These are phyloP conservation scores for Pristionchus japonicus DNA, from an alignment of 2,888 invertebrate species.

Conservation along the genomic window DNA sequence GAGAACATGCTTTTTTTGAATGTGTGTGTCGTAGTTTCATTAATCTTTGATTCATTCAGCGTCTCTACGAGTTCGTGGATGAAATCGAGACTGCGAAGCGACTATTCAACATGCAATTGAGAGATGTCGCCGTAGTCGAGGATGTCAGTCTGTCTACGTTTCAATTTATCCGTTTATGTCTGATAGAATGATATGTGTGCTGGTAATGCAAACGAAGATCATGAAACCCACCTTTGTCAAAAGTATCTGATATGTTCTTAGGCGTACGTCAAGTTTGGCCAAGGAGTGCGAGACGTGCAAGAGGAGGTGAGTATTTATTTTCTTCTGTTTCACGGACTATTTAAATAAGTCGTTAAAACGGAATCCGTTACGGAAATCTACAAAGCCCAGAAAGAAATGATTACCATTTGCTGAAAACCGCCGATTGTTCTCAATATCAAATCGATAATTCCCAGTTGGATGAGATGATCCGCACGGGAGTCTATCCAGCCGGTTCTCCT, in stretches of 20 bases:
- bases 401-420: neutral
- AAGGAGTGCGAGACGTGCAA: conserved; percentile 60
- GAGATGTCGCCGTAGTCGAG: conserved; percentile 94
- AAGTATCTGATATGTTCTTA: too few relatives aligned
- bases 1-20: too few relatives aligned
- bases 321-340: too few relatives aligned
- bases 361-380: too few relatives aligned
- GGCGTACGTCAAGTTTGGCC: conserved; percentile 66
- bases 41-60: conserved; percentile 27
- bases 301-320: conserved; percentile 52
- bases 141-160: conserved; percentile 82
- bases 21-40: too few relatives aligned
- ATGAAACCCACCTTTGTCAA: too few relatives aligned
- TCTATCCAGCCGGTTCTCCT: conserved; percentile 65
- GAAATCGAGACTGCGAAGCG: conserved; percentile 86
- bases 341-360: too few relatives aligned
- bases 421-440: neutral
- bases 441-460: conserved; percentile 48
- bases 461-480: conserved; percentile 63
- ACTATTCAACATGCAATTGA: conserved; percentile 90
- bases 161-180: too few relatives aligned
- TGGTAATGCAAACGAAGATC: too few relatives aligned
- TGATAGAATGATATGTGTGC: too few relatives aligned
- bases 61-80: conserved; percentile 81
- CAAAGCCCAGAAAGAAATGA: neutral